These are phyloP conservation scores for Paedocypris micromegethes DNA, from an alignment of 2,797 vertebrate species.

Conservation along the genomic window DNA sequence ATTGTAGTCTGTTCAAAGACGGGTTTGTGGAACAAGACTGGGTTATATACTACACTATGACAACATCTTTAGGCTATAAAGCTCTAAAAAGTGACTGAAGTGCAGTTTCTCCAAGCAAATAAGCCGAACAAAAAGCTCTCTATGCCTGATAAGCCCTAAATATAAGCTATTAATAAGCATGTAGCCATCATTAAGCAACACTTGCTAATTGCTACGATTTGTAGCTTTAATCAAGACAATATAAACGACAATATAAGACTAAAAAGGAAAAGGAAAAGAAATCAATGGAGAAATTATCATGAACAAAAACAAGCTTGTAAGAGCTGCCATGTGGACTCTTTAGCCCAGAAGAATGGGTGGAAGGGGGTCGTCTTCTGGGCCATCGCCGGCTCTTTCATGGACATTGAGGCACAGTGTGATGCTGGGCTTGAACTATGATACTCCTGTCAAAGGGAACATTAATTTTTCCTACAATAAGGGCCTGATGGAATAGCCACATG, in stretches of 20 bases:
- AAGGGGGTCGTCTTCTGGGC: slow-evolving; percentile 25
- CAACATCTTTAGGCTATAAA: slow-evolving; percentile 38
- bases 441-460: slow-evolving; percentile 39
- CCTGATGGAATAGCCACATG: slow-evolving; percentile 55
- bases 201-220: slow-evolving; percentile 13
- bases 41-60: background rate
- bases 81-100: slow-evolving; percentile 14
- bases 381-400: slow-evolving; percentile 29
- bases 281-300: slow-evolving; percentile 31
- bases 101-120: slow-evolving; percentile 29
- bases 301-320: slow-evolving; percentile 44
- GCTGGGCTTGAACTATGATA: slow-evolving; percentile 49
- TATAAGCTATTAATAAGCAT: no score
- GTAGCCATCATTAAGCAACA: background rate
- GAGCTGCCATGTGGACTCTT: slow-evolving; percentile 32
- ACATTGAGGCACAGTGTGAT: slow-evolving; percentile 47
- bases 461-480: slow-evolving; percentile 46
- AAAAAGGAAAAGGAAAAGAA: background rate
- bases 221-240: slow-evolving; percentile 18
- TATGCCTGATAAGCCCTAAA: background rate
- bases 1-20: slow-evolving; percentile 8
- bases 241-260: slow-evolving; percentile 9
- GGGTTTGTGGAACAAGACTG: slow-evolving; percentile 7
- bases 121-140: slow-evolving; percentile 37
- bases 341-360: slow-evolving; percentile 31